Evolutionary conservation across 2,113 vertebrate genomes (phyloP).

Genomic region (Planiliza haematocheilus): DNA sequence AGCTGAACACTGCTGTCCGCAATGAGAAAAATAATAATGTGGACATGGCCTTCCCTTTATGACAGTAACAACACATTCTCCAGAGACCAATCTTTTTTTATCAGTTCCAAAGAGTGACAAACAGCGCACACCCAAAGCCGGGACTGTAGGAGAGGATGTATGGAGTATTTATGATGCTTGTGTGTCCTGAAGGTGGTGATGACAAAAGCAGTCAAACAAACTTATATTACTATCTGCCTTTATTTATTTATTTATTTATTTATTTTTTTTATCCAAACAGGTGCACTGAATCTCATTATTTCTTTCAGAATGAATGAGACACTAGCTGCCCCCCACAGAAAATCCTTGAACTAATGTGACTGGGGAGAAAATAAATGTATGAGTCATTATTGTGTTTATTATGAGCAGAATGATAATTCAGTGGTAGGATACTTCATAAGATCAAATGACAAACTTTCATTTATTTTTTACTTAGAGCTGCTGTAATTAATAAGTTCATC

Average conservation of each 20-base stretch:
- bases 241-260: slow-evolving; percentile 42
- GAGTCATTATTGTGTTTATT: slow-evolving; percentile 13
- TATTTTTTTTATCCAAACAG: slow-evolving; percentile 56
- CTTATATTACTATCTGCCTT: slow-evolving; percentile 49
- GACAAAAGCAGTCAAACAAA: slow-evolving; percentile 79
- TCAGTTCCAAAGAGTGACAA: slow-evolving; percentile 79
- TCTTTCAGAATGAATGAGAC: slow-evolving; percentile 53
- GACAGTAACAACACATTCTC: slow-evolving; percentile 81
- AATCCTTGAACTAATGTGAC: slow-evolving; percentile 42
- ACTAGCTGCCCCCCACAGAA: slow-evolving; percentile 27
- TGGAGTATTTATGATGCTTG: slow-evolving; percentile 77
- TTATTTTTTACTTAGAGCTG: no score
- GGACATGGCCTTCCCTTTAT: slow-evolving; percentile 85
- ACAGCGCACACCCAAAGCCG: slow-evolving; percentile 70
- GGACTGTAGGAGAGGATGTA: slow-evolving; percentile 69
- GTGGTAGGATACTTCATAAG: no score
- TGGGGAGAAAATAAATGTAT: slow-evolving; percentile 4
- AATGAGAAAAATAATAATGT: slow-evolving; percentile 83
- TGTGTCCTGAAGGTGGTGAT: slow-evolving; percentile 64
- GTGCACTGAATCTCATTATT: slow-evolving; percentile 45
- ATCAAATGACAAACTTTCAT: no score
- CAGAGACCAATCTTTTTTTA: slow-evolving; percentile 82
- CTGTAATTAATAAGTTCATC: no score
- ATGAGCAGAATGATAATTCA: no score
- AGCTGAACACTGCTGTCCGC: slow-evolving; percentile 71